Evolutionary conservation across 2,113 vertebrate species (phyloP).

Genomic region (Crotalus helleri): DNA sequence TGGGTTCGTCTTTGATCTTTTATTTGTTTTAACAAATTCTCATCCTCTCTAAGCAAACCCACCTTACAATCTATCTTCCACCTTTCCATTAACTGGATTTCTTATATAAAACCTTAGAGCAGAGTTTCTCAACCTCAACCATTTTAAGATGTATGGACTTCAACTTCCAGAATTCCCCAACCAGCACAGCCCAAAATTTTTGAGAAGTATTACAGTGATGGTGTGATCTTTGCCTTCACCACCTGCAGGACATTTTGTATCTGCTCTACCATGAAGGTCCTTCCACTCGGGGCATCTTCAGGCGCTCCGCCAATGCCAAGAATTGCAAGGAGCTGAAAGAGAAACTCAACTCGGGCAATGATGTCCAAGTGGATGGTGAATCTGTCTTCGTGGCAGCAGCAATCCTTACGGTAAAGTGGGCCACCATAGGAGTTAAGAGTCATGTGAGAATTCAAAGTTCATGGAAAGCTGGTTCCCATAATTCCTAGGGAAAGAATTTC

Average conservation of each 20-base stretch:
- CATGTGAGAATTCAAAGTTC: background rate
- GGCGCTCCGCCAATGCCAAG: constrained; percentile 77
- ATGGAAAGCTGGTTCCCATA: background rate
- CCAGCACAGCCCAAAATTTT: background rate
- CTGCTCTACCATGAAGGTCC: constrained; percentile 74
- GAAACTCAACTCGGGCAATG: constrained; percentile 70
- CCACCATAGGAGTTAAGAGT: background rate
- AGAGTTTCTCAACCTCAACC: background rate
- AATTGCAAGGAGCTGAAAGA: constrained; percentile 78
- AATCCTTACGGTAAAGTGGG: constrained; percentile 71
- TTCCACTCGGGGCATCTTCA: constrained; percentile 75
- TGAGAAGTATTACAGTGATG: background rate
- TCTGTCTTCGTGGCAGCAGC: constrained; percentile 78
- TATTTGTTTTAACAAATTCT: too few relatives aligned
- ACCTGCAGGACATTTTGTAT: constrained; percentile 71
- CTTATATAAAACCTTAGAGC: background rate
- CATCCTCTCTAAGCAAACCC: too few relatives aligned
- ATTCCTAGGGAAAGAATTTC: background rate
- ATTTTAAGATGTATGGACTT: background rate
- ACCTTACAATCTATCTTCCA: too few relatives aligned
- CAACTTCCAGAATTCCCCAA: background rate
- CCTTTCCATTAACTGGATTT: background rate
- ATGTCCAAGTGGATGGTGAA: constrained; percentile 69
- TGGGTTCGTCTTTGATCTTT: too few relatives aligned
- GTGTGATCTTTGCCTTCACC: constrained; percentile 36